A percentile compares a stretch with the other conserved stretches of the same genome.
phyloP scores from a whole-genome alignment of 2,888 invertebrate genomes.

The Caenorhabditis japonica region DNA sequence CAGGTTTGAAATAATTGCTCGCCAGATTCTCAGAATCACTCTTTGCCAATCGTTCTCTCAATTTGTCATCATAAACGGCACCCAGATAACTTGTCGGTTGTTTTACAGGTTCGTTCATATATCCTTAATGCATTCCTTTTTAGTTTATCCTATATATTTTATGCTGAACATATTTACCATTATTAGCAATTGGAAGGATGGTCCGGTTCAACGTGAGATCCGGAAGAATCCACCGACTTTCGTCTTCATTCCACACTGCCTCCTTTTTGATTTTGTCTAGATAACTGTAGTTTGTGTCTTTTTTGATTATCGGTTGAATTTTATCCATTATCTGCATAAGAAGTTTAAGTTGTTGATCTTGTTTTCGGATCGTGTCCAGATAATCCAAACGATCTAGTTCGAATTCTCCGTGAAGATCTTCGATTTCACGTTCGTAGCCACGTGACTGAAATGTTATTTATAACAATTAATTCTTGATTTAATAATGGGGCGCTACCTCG shows the following conservation, averaged over 20 bases:
- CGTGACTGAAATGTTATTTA: slow-evolving; percentile 80
- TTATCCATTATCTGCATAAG: slow-evolving; percentile 79
- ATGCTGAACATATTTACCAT: slow-evolving; percentile 36
- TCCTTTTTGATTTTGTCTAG: slow-evolving; percentile 83
- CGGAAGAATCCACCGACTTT: slow-evolving; percentile 81
- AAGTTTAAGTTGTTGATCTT: slow-evolving; percentile 84
- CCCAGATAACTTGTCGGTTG: slow-evolving; percentile 24
- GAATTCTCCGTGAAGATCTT: slow-evolving; percentile 87
- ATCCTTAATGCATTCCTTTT: slow-evolving; percentile 12
- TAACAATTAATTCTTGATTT: not conserved
- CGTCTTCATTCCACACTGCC: slow-evolving; percentile 85
- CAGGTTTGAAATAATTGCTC: slow-evolving; percentile 85
- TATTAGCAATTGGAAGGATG: slow-evolving; percentile 82
- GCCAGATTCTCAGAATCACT: slow-evolving; percentile 82
- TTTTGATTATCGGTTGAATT: slow-evolving; percentile 82
- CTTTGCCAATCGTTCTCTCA: slow-evolving; percentile 78
- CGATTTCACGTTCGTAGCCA: slow-evolving; percentile 84
- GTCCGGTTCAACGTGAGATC: slow-evolving; percentile 83
- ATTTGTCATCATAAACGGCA: slow-evolving; percentile 63
- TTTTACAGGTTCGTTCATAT: slow-evolving; percentile 14
- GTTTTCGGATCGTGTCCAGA: slow-evolving; percentile 84
- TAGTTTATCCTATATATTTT: not conserved
- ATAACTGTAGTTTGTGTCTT: slow-evolving; percentile 79
- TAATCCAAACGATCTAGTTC: slow-evolving; percentile 88
- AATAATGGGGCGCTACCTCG: too few species aligned